Evolutionary conservation across 2,888 invertebrate species (phyloP), one percentile per base, ranked within the genome.

Genomic region (Boloria euphrosyne): DNA sequence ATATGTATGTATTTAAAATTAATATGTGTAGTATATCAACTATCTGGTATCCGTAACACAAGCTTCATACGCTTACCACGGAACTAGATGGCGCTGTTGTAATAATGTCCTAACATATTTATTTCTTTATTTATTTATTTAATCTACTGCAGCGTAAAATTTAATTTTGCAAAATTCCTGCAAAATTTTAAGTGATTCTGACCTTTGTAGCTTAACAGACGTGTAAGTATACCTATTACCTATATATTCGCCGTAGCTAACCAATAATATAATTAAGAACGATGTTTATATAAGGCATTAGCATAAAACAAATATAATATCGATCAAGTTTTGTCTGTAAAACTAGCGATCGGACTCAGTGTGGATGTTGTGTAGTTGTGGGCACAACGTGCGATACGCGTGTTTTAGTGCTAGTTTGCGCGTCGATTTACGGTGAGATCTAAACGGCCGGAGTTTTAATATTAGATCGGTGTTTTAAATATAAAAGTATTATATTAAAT

Each of bases 341-440:
- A 65, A 68, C 65, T 65, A 65, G 67, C 68, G 65, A 68, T 58
- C 64, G 57, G 68, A 61, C 67, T 72, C 74, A 74, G 74, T 76
- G 75, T 74, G 71, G 62, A 72, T 74, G 72, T 69, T 68, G 68
- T 73, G 69, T 68, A 71, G 72, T 71, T 65, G 71, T 70, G 65
- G 74, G 66, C 61, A 72, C 69, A 71, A 71, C 75, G 74, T 73
- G 72, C 73, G 73, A 70, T 74, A 73, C 83, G 81, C 81, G 80
- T 80, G 79, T 80, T 76, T 70, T 83, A 84, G 87, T 89, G 77
- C 66, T 80, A 78, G 80, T 81, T 81, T 78, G 82, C 74, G 77
- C 80, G 76, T 80, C 79, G 81, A 72, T 75, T 61, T 31, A 63
- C 61, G 52, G 68, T 70, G 70, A 68, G 44, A 67, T 65, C 60